A percentile compares a stretch with the other conserved stretches of the same genome.
Evolutionary conservation across 2,888 invertebrate species (phyloP).

Genomic region (Nemotelus pantherinus): DNA sequence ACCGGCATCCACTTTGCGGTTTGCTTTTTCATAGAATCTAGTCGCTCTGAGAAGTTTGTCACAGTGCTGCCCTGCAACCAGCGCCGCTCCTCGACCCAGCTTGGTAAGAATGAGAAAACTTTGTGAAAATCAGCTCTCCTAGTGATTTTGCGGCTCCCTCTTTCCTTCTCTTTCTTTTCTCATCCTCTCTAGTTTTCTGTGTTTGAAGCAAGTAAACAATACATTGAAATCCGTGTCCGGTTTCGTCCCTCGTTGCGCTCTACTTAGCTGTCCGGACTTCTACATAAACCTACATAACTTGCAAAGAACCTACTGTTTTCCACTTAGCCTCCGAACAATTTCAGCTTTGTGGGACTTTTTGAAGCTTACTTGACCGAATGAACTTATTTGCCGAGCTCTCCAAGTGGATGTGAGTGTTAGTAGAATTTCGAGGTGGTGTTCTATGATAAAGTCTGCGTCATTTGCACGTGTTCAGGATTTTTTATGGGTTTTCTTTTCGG

Average conservation of each 20-base stretch:
- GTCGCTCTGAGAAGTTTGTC: too few species aligned
- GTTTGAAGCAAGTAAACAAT: too few species aligned
- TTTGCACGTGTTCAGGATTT: too few species aligned
- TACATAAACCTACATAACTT: too few species aligned
- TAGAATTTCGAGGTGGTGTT: too few species aligned
- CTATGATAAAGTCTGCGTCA: too few species aligned
- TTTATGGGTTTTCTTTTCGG: too few species aligned
- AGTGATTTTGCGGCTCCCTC: constrained; percentile 29
- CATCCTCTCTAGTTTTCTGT: too few species aligned
- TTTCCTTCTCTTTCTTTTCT: neutral
- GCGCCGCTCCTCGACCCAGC: neutral
- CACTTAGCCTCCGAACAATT: constrained; percentile 9
- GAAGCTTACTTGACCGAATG: constrained; percentile 37
- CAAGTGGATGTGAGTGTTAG: too few species aligned
- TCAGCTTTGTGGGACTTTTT: constrained; percentile 19
- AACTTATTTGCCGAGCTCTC: neutral
- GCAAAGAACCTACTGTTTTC: neutral
- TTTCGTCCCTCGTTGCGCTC: neutral
- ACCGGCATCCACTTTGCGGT: too few species aligned
- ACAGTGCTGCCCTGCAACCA: too few species aligned
- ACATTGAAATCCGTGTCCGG: neutral
- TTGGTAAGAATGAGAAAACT: constrained; percentile 26
- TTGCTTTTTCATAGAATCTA: too few species aligned
- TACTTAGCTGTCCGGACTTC: neutral
- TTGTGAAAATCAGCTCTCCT: constrained; percentile 12